Conservation (phyloP, 1,140 invertebrate genomes). For the Pogonomyrmex californicus region DNA sequence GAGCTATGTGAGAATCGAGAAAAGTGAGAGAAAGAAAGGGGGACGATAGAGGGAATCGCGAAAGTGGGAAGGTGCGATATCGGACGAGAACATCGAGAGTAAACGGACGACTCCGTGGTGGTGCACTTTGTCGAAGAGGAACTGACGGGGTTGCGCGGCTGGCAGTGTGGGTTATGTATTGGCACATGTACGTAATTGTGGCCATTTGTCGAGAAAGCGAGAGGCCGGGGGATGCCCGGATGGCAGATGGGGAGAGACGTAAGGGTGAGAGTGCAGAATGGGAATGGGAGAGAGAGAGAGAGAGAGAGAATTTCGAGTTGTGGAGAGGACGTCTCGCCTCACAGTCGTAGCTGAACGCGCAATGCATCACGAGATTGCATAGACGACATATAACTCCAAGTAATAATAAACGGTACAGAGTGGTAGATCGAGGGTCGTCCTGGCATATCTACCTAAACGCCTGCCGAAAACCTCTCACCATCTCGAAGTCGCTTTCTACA, state of each 20-base stretch:
- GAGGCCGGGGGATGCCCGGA: slow-evolving; percentile 62
- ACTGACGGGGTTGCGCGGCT: slow-evolving; percentile 39
- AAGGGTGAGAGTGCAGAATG: slow-evolving; percentile 18
- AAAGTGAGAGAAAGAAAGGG: slow-evolving; percentile 12
- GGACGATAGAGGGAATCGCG: slow-evolving; percentile 37
- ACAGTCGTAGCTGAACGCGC: slow-evolving; percentile 78
- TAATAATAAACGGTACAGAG: slow-evolving; percentile 76
- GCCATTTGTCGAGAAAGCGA: slow-evolving; percentile 80
- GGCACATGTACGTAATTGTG: slow-evolving; percentile 83
- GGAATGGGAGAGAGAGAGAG: slow-evolving; percentile 52
- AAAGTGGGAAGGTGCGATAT: slow-evolving; percentile 53
- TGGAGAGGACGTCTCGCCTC: slow-evolving; percentile 75
- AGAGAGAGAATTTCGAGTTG: slow-evolving; percentile 50
- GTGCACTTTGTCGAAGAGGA: slow-evolving; percentile 70
- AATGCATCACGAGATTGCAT: slow-evolving; percentile 84
- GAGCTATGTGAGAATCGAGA: background rate
- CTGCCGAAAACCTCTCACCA: slow-evolving; percentile 70
- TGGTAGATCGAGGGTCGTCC: slow-evolving; percentile 41
- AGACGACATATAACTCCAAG: slow-evolving; percentile 81
- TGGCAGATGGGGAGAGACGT: slow-evolving; percentile 63
- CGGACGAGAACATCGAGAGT: slow-evolving; percentile 60
- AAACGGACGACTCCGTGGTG: slow-evolving; percentile 66
- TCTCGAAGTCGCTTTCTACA: slow-evolving; percentile 9
- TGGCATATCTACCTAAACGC: slow-evolving; percentile 70
- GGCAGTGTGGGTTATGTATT: slow-evolving; percentile 78